Percentiles rank a stretch among this genome's conserved stretches.
These are phyloP conservation scores for Thomomys bottae DNA, from an alignment of 2,113 vertebrate genomes.

Conservation along the genomic window DNA sequence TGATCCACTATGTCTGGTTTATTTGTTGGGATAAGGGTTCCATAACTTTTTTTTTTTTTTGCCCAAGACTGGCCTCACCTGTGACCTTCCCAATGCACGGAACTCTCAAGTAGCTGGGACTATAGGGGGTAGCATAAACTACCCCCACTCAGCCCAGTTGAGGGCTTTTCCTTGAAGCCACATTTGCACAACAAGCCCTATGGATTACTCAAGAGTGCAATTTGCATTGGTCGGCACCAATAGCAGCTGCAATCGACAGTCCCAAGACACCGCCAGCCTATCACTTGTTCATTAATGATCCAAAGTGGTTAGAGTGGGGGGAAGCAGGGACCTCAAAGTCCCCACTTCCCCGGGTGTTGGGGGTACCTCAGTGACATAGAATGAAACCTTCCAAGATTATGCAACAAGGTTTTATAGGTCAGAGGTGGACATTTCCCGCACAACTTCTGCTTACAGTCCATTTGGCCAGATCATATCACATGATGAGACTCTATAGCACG, in stretches of 20 bases:
- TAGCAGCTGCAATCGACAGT: not conserved
- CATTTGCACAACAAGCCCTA: not conserved
- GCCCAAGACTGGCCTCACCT: no score
- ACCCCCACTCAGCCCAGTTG: no score
- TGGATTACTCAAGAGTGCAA: not conserved
- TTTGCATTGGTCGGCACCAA: not conserved
- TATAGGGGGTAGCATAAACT: no score
- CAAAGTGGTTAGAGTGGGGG: not conserved
- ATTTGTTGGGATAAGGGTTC: no score
- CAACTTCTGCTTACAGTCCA: not conserved
- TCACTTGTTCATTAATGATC: not conserved
- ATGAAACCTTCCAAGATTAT: not conserved
- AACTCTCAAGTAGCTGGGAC: no score
- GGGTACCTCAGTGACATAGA: not conserved
- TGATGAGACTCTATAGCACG: not conserved
- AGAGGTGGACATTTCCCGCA: not conserved
- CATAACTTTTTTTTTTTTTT: no score
- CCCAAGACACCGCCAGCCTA: no score
- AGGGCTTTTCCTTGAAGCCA: slow-evolving; percentile 2
- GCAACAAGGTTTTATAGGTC: not conserved
- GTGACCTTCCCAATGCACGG: no score
- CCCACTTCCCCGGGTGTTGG: not conserved
- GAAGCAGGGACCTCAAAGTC: not conserved
- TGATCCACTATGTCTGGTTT: no score
- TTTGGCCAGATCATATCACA: slow-evolving; percentile 2